Percentiles rank a stretch among this genome's conserved stretches.
Evolutionary conservation across 2,888 invertebrate species (phyloP).

Genomic region (Chironomus tentans): DNA sequence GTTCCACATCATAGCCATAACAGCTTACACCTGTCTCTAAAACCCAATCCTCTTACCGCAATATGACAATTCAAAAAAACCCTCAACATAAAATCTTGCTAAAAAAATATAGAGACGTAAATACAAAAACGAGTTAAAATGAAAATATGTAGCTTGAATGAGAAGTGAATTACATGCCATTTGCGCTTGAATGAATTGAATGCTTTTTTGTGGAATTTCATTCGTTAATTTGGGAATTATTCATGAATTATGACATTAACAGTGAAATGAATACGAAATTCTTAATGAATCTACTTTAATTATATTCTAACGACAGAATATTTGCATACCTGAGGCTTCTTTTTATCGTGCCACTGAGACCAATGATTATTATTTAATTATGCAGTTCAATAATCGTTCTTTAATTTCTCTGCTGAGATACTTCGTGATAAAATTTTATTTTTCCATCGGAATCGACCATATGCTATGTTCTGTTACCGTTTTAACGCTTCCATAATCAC

Average conservation of each 20-base stretch:
- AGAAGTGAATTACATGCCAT: neutral
- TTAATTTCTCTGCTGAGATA: too few relatives aligned
- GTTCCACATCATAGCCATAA: neutral
- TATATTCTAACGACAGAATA: too few relatives aligned
- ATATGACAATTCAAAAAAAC: neutral
- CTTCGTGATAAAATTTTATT: neutral
- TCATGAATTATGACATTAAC: slow-evolving; percentile 7
- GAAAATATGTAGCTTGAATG: neutral
- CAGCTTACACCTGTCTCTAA: too few relatives aligned
- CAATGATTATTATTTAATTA: too few relatives aligned
- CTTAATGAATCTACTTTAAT: too few relatives aligned
- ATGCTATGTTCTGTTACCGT: neutral
- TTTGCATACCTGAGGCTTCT: too few relatives aligned
- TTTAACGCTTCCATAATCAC: slow-evolving; percentile 7
- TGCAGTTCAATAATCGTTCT: too few relatives aligned
- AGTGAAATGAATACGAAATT: neutral
- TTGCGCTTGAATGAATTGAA: slow-evolving; percentile 25
- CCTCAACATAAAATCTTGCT: neutral
- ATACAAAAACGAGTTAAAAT: neutral
- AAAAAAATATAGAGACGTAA: neutral
- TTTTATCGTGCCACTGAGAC: too few relatives aligned
- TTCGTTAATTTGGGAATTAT: slow-evolving; percentile 4
- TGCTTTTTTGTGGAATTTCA: slow-evolving; percentile 4
- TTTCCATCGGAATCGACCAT: neutral
- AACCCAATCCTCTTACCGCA: too few relatives aligned